Percentiles rank a stretch among this genome's conserved stretches.
Evolutionary conservation across 2,888 invertebrate genomes (phyloP).

Genomic region (Luperina nickerlii): DNA sequence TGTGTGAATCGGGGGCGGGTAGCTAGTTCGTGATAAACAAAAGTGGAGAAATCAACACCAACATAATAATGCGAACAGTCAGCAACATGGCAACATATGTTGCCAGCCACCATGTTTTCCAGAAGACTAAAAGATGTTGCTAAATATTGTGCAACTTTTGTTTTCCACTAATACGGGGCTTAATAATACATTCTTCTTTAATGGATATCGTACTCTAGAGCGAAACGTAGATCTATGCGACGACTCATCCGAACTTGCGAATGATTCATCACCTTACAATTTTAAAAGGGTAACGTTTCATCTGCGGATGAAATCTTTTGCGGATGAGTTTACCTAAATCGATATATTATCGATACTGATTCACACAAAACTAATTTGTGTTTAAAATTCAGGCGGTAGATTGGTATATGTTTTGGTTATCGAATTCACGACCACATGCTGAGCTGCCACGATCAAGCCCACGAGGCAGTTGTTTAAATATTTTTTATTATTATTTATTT

Average conservation of each 20-base stretch:
- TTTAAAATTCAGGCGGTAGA: not conserved
- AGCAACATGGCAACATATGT: not conserved
- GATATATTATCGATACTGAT: not conserved
- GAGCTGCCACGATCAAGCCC: not conserved
- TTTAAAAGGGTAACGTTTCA: too few species aligned
- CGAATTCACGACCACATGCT: not conserved
- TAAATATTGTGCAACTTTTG: not conserved
- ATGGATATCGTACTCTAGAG: too few species aligned
- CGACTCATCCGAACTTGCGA: too few species aligned
- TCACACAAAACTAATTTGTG: not conserved
- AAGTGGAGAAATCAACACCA: not conserved
- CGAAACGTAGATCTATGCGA: not conserved
- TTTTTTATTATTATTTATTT: not conserved
- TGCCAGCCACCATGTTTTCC: not conserved
- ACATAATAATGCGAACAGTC: not conserved
- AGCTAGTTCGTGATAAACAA: not conserved
- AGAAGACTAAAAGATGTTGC: not conserved
- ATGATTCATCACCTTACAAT: too few species aligned
- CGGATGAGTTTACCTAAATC: too few species aligned
- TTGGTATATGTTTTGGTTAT: not conserved
- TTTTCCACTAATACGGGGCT: not conserved
- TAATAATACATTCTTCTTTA: not conserved
- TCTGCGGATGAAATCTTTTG: too few species aligned
- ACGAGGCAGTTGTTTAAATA: not conserved
- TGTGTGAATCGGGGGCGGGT: not conserved